A percentile compares a stretch with the other conserved stretches of the same genome.
These are phyloP conservation scores for Physeter macrocephalus DNA, from an alignment of 2,113 vertebrate genomes.

Conservation along the genomic window DNA sequence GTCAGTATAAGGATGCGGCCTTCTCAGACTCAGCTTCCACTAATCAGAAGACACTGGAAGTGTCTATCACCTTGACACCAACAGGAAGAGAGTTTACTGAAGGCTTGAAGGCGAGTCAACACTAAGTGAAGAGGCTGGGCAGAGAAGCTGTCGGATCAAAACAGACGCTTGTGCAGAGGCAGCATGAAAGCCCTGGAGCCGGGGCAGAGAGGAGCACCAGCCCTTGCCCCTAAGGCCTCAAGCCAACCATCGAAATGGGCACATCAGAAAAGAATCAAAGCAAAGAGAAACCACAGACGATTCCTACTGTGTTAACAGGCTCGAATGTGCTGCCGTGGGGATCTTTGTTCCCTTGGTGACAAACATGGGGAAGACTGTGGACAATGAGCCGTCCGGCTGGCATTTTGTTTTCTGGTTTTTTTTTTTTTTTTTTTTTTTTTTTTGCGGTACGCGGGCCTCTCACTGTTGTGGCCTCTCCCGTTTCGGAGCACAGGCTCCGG, in stretches of 20 bases:
- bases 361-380: not conserved
- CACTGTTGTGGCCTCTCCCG: no score
- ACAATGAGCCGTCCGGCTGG: accelerated
- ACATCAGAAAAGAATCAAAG: not conserved
- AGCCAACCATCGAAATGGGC: not conserved
- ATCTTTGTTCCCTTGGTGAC: not conserved
- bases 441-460: no score
- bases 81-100: not conserved
- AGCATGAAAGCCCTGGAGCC: not conserved
- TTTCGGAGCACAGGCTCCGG: no score
- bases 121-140: not conserved
- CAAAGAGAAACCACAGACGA: not conserved
- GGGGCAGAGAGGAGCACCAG: not conserved
- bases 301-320: not conserved
- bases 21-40: not conserved
- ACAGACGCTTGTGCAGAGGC: not conserved
- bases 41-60: not conserved
- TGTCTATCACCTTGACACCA: not conserved
- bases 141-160: not conserved
- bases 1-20: not conserved
- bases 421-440: no score
- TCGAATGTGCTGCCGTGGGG: not conserved
- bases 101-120: not conserved
- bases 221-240: not conserved
- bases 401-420: no score